These are phyloP conservation scores for Urocolius indicus DNA, from an alignment of 2,113 vertebrate genomes.

Conservation along the genomic window DNA sequence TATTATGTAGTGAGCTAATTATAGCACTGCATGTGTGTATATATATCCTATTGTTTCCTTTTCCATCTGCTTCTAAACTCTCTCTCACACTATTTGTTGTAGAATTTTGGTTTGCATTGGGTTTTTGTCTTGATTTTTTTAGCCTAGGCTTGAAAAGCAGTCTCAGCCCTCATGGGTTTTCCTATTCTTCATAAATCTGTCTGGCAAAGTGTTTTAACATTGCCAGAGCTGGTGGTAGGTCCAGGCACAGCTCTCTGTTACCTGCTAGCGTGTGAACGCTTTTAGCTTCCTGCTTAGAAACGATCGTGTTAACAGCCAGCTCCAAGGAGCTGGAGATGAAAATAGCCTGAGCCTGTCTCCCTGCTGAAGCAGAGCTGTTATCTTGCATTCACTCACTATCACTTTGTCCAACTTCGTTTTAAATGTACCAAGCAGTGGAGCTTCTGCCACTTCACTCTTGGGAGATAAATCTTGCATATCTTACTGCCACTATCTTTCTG, in stretches of 20 bases:
- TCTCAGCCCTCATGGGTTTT: background rate
- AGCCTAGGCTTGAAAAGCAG: background rate
- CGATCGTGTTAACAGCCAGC: background rate
- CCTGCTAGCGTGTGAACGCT: background rate
- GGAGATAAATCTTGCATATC: background rate
- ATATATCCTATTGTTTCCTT: background rate
- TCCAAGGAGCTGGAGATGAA: background rate
- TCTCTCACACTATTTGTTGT: background rate
- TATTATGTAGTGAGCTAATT: background rate
- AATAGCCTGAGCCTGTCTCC: background rate
- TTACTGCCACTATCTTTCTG: background rate
- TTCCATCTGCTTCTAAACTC: background rate
- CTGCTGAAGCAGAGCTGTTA: background rate
- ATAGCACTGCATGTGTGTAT: background rate
- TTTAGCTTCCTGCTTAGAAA: background rate
- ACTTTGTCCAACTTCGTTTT: background rate
- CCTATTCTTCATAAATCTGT: background rate
- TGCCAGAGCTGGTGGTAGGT: background rate
- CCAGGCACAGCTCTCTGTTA: background rate
- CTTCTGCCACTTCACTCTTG: background rate
- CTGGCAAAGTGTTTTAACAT: background rate
- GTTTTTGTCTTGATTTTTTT: background rate
- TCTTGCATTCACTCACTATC: background rate
- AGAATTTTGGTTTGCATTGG: background rate
- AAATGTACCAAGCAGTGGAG: background rate